phyloP scores from a whole-genome alignment of 2,888 invertebrate species.

The Lepidochrysops patricia region DNA sequence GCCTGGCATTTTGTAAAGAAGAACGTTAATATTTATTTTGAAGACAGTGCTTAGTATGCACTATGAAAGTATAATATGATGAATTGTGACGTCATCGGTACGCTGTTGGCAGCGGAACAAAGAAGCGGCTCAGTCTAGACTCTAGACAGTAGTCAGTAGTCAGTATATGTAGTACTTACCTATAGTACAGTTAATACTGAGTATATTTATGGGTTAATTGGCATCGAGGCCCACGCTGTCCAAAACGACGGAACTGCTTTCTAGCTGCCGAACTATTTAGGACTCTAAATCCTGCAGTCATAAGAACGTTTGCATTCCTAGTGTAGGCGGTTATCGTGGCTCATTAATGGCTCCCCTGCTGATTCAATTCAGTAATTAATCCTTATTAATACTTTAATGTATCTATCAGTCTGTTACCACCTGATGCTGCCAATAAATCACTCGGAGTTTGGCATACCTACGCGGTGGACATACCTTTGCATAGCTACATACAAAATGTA shows the following conservation, averaged over 20 bases:
- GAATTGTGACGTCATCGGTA: background rate
- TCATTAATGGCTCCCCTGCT: too few relatives aligned
- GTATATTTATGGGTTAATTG: slow-evolving; percentile 8
- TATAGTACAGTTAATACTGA: background rate
- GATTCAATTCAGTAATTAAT: background rate
- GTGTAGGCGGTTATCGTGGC: background rate
- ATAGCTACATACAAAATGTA: too few relatives aligned
- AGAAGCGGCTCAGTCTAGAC: background rate
- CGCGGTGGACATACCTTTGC: too few relatives aligned
- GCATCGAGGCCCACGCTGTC: background rate
- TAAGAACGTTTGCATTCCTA: background rate
- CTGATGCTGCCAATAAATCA: background rate
- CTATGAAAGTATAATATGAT: background rate
- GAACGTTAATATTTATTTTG: background rate
- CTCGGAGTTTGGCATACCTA: too few relatives aligned
- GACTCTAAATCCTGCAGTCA: background rate
- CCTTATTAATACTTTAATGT: background rate
- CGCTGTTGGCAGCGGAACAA: background rate
- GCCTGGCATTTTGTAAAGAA: background rate
- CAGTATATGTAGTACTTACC: background rate
- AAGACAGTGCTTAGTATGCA: too few relatives aligned
- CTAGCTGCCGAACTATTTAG: background rate
- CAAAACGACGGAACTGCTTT: background rate
- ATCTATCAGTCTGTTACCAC: background rate
- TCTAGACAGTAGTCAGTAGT: background rate